phyloP scores from a whole-genome alignment of 53 echinoderm and acorn worm genomes.

The Glandiceps talaboti region DNA sequence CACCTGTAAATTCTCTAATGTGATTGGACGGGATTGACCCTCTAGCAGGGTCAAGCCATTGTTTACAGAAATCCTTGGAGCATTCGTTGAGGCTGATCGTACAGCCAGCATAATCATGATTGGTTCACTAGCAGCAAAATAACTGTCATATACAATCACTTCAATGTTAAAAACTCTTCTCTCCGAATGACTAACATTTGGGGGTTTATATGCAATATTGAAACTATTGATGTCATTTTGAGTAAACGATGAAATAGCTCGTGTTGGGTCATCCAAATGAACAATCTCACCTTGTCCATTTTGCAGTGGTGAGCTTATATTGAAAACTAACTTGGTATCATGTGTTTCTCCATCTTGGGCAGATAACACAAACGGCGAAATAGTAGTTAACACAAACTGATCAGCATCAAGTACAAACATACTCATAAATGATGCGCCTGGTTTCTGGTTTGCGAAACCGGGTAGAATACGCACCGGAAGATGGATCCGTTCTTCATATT shows the following conservation, averaged over 20 bases:
- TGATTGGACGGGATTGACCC: slow-evolving; percentile 83
- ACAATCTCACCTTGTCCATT: slow-evolving; percentile 82
- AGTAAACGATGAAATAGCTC: slow-evolving; percentile 69
- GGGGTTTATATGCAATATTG: slow-evolving; percentile 92
- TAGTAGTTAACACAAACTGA: slow-evolving; percentile 86
- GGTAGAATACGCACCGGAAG: slow-evolving; percentile 57
- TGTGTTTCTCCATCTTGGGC: slow-evolving; percentile 77
- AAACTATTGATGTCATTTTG: slow-evolving; percentile 54
- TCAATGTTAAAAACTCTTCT: slow-evolving; percentile 56
- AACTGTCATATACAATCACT: slow-evolving; percentile 63
- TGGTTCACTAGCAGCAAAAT: slow-evolving; percentile 62
- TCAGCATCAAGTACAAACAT: slow-evolving; percentile 81
- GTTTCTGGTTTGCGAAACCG: slow-evolving; percentile 72
- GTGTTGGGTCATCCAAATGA: slow-evolving; percentile 83
- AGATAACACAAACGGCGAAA: slow-evolving; percentile 64
- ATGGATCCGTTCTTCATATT: slow-evolving; percentile 47
- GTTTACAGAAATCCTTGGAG: slow-evolving; percentile 68
- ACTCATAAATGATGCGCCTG: slow-evolving; percentile 59
- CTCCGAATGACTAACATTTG: slow-evolving; percentile 59
- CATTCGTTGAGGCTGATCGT: slow-evolving; percentile 65
- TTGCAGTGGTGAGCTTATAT: slow-evolving; percentile 49
- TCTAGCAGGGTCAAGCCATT: slow-evolving; percentile 83
- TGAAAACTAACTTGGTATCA: slow-evolving; percentile 51
- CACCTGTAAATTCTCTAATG: slow-evolving; percentile 52
- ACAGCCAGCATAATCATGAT: slow-evolving; percentile 79